These are phyloP conservation scores for Pheosia tremula DNA, from an alignment of 2,888 invertebrate genomes.

Conservation along the genomic window DNA sequence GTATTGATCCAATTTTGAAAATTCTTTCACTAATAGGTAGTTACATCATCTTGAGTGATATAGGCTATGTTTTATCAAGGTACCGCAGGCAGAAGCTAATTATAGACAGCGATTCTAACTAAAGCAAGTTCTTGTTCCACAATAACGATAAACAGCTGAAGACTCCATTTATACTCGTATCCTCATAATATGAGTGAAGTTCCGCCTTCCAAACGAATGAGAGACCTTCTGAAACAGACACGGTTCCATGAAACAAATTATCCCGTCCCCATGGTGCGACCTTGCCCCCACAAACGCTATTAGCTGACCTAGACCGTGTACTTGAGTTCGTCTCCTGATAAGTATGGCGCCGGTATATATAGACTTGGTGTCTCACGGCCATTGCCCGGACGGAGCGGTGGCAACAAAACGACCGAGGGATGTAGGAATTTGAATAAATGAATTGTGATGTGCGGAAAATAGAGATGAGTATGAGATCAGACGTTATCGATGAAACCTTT, in stretches of 20 bases:
- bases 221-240: conserved; percentile 11
- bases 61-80: too few relatives aligned
- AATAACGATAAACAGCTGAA: neutral
- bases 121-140: too few relatives aligned
- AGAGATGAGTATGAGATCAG: too few relatives aligned
- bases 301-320: conserved; percentile 52
- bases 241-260: conserved; percentile 16
- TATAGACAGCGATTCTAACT: too few relatives aligned
- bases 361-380: conserved; percentile 49
- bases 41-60: too few relatives aligned
- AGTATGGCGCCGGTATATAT: conserved; percentile 46
- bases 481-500: too few relatives aligned
- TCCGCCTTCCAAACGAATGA: neutral
- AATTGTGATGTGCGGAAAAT: too few relatives aligned
- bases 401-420: neutral
- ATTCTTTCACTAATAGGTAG: too few relatives aligned
- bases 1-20: too few relatives aligned
- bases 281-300: conserved; percentile 40
- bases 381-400: conserved; percentile 35
- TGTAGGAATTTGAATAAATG: neutral
- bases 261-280: conserved; percentile 25
- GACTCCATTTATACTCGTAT: neutral
- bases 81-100: too few relatives aligned
- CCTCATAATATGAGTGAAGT: neutral
- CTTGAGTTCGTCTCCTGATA: conserved; percentile 40